Evolutionary conservation across 2,888 invertebrate genomes (phyloP).

Genomic region (Hemithea aestivaria): DNA sequence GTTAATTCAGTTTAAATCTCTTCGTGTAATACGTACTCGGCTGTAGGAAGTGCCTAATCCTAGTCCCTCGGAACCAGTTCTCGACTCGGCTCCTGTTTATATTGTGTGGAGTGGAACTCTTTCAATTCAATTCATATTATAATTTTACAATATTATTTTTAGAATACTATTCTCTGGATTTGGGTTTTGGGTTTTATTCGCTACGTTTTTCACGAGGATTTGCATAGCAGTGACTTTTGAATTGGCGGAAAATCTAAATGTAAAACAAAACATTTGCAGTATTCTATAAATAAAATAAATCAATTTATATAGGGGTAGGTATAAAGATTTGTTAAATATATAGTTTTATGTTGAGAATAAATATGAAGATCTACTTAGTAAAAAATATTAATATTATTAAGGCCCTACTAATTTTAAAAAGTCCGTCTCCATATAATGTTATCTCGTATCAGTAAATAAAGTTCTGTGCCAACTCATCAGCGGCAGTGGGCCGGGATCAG

Average conservation of each 20-base stretch:
- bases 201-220: too few relatives aligned
- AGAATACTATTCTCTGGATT: too few relatives aligned
- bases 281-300: too few relatives aligned
- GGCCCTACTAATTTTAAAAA: neutral
- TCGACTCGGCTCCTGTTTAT: slow-evolving; percentile 35
- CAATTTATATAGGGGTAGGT: too few relatives aligned
- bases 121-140: slow-evolving; percentile 21
- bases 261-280: too few relatives aligned
- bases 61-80: slow-evolving; percentile 60
- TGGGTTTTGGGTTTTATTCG: too few relatives aligned
- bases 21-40: slow-evolving; percentile 71
- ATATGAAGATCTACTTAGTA: neutral
- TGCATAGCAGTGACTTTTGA: too few relatives aligned
- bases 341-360: too few relatives aligned
- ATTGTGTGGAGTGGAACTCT: slow-evolving; percentile 44
- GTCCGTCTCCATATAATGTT: slow-evolving; percentile 49
- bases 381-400: neutral
- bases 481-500: slow-evolving; percentile 68
- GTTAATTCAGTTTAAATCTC: slow-evolving; percentile 79
- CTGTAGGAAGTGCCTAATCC: slow-evolving; percentile 70
- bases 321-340: too few relatives aligned
- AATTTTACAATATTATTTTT: neutral
- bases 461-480: slow-evolving; percentile 74
- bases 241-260: too few relatives aligned
- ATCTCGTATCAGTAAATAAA: slow-evolving; percentile 69